These are phyloP conservation scores for Dolichotis patagonum DNA, from an alignment of 2,113 vertebrate genomes.

Conservation along the genomic window DNA sequence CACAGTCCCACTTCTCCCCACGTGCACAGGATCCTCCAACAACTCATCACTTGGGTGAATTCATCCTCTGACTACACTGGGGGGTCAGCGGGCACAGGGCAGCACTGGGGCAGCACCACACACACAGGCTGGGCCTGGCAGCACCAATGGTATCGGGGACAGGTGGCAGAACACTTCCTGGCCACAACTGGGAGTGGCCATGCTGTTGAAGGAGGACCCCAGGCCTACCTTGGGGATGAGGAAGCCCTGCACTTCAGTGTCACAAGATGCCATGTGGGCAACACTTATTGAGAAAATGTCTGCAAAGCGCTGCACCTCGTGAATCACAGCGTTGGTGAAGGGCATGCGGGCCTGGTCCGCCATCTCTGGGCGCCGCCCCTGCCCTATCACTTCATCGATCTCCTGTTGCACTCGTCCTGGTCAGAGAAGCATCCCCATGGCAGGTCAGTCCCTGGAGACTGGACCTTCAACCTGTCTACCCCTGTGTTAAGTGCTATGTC, in stretches of 20 bases:
- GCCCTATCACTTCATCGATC: too few species aligned
- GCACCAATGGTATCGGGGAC: too few species aligned
- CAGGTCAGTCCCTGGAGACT: background rate
- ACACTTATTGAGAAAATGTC: too few species aligned
- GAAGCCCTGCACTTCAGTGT: too few species aligned
- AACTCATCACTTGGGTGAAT: accelerated
- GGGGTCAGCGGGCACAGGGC: background rate
- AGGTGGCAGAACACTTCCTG: too few species aligned
- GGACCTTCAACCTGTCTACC: accelerated
- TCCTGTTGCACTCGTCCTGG: too few species aligned
- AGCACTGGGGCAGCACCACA: background rate
- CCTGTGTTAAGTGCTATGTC: accelerated
- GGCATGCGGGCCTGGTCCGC: too few species aligned
- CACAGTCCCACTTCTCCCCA: background rate
- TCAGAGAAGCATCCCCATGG: accelerated
- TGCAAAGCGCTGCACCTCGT: too few species aligned
- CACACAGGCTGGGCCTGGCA: background rate
- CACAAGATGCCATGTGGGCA: too few species aligned
- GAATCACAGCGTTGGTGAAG: too few species aligned
- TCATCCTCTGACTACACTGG: background rate
- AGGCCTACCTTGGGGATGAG: constrained; percentile 87
- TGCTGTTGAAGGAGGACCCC: accelerated
- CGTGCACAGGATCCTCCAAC: accelerated
- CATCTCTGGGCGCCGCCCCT: too few species aligned
- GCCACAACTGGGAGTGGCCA: too few species aligned